phyloP scores from a whole-genome alignment of 1,140 invertebrate species.

The Hetaerina americana region DNA sequence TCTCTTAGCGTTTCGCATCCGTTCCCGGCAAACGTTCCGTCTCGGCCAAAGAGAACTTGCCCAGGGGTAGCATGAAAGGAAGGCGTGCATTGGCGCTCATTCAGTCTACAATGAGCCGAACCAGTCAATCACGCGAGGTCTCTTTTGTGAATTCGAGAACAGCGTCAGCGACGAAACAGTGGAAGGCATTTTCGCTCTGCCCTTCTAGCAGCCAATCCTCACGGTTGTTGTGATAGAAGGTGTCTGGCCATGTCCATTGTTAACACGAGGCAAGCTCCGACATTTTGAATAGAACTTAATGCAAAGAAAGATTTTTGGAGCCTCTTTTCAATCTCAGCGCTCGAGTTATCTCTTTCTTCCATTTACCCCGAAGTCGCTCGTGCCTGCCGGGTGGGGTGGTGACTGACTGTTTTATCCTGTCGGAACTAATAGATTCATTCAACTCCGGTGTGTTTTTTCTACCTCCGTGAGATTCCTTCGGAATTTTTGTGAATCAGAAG shows the following conservation, averaged over 20 bases:
- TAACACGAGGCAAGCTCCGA: background rate
- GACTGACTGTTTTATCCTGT: background rate
- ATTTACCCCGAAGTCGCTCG: too few relatives aligned
- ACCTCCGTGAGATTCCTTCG: too few relatives aligned
- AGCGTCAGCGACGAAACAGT: background rate
- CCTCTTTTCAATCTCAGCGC: background rate
- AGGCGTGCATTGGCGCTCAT: background rate
- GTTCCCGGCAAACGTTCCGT: too few relatives aligned
- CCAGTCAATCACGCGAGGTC: background rate
- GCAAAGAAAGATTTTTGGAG: background rate
- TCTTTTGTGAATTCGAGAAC: background rate
- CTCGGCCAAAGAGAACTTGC: background rate
- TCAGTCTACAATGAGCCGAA: background rate
- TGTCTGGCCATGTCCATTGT: background rate
- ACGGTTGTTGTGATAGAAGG: background rate
- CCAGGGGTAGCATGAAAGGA: background rate
- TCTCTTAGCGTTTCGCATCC: too few relatives aligned
- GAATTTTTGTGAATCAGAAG: too few relatives aligned
- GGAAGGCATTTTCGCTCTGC: background rate
- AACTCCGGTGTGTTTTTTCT: background rate
- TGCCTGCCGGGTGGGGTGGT: background rate
- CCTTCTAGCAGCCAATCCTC: background rate
- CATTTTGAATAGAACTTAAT: background rate
- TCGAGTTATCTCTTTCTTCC: background rate
- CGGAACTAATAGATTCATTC: background rate